Evolutionary conservation across 2,797 vertebrate species (phyloP).

Genomic region (Simalia tracyae): DNA sequence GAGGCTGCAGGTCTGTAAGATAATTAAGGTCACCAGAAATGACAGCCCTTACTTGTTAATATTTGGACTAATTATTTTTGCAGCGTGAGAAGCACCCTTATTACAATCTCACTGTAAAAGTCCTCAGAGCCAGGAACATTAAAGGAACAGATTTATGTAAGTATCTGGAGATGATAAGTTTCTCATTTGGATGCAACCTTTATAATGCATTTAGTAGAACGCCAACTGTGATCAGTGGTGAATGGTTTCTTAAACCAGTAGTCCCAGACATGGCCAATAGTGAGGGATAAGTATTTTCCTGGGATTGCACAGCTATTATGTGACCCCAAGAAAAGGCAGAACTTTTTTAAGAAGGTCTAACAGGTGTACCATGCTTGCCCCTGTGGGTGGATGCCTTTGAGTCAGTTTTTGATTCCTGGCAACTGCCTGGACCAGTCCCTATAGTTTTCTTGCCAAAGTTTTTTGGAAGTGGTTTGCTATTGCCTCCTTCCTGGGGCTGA

Average conservation of each 20-base stretch:
- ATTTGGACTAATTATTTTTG: conserved; percentile 59
- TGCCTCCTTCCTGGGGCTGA: background rate
- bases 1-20: background rate
- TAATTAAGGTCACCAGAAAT: background rate
- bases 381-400: background rate
- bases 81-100: conserved; percentile 76
- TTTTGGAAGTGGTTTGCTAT: background rate
- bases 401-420: background rate
- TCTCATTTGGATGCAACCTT: background rate
- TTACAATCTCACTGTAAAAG: conserved; percentile 77
- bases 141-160: conserved; percentile 73
- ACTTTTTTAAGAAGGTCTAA: background rate
- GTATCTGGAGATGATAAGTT: conserved; percentile 43
- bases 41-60: background rate
- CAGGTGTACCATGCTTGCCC: background rate
- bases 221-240: background rate
- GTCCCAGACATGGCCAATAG: background rate
- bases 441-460: background rate
- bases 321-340: background rate
- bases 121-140: conserved; percentile 77
- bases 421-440: background rate
- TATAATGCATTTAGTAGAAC: background rate
- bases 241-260: background rate
- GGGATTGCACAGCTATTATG: background rate
- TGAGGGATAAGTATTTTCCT: background rate